Conservation (phyloP, 2,113 vertebrate genomes). For the Mixornis gularis region DNA sequence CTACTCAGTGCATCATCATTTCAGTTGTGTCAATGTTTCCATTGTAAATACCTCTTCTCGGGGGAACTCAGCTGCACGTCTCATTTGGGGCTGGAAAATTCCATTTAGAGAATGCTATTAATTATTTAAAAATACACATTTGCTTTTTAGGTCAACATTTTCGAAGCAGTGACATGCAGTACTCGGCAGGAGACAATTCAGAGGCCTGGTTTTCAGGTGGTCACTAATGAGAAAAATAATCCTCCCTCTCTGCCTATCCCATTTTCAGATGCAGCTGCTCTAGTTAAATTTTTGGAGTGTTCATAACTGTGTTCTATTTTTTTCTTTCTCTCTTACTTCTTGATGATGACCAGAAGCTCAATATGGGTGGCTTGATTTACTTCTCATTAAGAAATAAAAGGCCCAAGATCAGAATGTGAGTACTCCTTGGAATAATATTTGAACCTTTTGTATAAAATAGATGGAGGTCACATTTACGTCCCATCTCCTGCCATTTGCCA, state of each 20-base stretch:
- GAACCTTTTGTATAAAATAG: background rate
- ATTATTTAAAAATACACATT: constrained; percentile 47
- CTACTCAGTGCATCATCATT: background rate
- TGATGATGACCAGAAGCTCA: background rate
- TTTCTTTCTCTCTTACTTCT: background rate
- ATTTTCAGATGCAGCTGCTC: constrained; percentile 8
- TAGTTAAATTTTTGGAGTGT: background rate
- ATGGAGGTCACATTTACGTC: background rate
- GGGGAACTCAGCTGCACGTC: constrained; percentile 13
- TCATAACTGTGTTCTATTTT: background rate
- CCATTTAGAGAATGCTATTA: constrained; percentile 35
- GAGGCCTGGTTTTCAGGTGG: constrained; percentile 16
- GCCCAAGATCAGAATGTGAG: background rate
- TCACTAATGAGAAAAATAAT: background rate
- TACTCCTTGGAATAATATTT: background rate
- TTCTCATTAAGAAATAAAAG: background rate
- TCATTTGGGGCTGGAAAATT: constrained; percentile 46
- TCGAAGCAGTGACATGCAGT: background rate
- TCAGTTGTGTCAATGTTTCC: constrained; percentile 44
- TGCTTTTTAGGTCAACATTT: constrained; percentile 52
- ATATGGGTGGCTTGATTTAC: background rate
- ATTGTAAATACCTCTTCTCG: constrained; percentile 40
- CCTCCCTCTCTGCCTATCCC: background rate
- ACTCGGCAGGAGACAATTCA: background rate
- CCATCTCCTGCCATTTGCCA: background rate